phyloP scores from a whole-genome alignment of 1,140 invertebrate species.

The Atta colombica region DNA sequence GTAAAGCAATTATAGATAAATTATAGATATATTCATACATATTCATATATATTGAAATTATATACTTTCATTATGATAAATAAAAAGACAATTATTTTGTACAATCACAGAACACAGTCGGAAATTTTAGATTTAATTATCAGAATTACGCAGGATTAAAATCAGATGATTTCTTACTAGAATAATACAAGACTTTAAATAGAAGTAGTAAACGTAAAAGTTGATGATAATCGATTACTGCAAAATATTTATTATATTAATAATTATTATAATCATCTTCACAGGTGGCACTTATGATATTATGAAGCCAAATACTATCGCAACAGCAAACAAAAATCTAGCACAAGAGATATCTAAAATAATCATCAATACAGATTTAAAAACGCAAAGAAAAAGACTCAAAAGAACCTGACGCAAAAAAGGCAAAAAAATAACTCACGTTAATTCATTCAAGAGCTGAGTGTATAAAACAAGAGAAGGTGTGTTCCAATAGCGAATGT shows the following conservation, averaged over 20 bases:
- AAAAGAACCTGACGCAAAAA: slow-evolving; percentile 58
- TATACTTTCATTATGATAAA: not conserved
- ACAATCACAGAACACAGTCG: not conserved
- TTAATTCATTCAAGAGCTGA: slow-evolving; percentile 33
- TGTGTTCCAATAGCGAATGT: not conserved
- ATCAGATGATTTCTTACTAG: not conserved
- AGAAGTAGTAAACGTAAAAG: not conserved
- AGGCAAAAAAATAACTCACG: not conserved
- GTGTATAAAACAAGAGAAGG: slow-evolving; percentile 5
- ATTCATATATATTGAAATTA: not conserved
- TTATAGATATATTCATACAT: not conserved
- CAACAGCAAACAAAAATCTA: slow-evolving; percentile 87
- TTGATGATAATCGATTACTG: not conserved
- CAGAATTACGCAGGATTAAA: not conserved
- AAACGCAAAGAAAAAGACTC: slow-evolving; percentile 70
- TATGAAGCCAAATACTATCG: slow-evolving; percentile 89
- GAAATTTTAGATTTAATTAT: slow-evolving; percentile 10
- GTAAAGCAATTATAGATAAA: not conserved
- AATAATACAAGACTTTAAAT: not conserved
- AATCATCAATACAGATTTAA: slow-evolving; percentile 83
- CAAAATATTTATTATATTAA: too few species aligned
- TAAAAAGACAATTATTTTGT: not conserved
- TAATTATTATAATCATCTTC: slow-evolving; percentile 51
- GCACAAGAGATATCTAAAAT: slow-evolving; percentile 86
- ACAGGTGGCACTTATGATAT: slow-evolving; percentile 89